Percentiles rank a stretch among this genome's conserved stretches.
Conservation (phyloP, 2,113 vertebrate species). For the Spea multiplicata region DNA sequence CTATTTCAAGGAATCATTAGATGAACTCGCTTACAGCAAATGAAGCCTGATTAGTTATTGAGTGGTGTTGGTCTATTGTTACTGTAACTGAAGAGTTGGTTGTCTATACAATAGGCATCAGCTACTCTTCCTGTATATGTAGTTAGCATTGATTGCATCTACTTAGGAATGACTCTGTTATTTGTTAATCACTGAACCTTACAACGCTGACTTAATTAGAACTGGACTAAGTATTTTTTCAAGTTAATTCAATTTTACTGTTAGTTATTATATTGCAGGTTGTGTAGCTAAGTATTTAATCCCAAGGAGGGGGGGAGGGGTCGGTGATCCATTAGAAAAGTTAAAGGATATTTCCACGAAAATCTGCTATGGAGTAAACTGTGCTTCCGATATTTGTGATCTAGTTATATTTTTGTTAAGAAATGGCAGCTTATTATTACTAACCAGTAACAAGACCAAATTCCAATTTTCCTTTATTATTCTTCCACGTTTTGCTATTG, state of each 20-base stretch:
- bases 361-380: not conserved
- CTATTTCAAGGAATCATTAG: not conserved
- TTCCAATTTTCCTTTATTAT: not conserved
- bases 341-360: not conserved
- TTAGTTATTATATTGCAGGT: conserved; percentile 31
- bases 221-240: conserved; percentile 29
- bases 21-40: not conserved
- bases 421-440: not conserved
- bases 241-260: conserved; percentile 34
- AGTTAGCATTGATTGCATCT: conserved; percentile 45
- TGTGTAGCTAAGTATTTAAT: conserved; percentile 22
- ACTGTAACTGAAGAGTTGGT: conserved; percentile 14
- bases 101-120: not conserved
- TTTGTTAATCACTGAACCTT: conserved; percentile 33
- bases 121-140: conserved; percentile 3
- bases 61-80: not conserved
- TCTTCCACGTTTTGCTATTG: not conserved
- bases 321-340: not conserved
- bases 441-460: not conserved
- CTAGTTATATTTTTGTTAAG: conserved; percentile 5
- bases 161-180: conserved; percentile 39
- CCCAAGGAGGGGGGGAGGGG: conserved; percentile 17
- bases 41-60: not conserved
- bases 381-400: not conserved
- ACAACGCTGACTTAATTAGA: conserved; percentile 38